phyloP scores from a whole-genome alignment of 2,113 vertebrate genomes.

The Ia io region DNA sequence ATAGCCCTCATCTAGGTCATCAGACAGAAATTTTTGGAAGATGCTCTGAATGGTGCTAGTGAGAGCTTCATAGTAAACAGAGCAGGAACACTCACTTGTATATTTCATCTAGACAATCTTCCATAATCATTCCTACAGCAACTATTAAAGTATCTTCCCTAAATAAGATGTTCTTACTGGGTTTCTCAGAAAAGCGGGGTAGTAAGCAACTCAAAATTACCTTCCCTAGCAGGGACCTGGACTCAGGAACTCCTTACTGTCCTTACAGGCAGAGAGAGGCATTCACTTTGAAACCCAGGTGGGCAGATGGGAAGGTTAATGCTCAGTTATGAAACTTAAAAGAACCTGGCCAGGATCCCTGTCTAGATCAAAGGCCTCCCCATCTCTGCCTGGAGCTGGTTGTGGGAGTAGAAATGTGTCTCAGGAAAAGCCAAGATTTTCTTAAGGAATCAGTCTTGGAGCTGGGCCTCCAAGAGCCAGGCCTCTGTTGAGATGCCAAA shows the following conservation, averaged over 20 bases:
- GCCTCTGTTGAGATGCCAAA: not conserved
- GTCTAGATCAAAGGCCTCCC: slow-evolving; percentile 56
- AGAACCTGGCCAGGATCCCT: slow-evolving; percentile 33
- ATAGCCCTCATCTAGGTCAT: not conserved
- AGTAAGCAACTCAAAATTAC: not conserved
- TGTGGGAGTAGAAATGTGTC: not conserved
- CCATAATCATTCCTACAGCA: not conserved
- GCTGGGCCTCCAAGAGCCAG: not conserved
- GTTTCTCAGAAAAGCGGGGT: not conserved
- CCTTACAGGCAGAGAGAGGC: not conserved
- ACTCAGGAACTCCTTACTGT: not conserved
- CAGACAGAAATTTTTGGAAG: not conserved
- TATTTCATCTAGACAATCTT: not conserved
- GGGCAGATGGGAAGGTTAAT: not conserved
- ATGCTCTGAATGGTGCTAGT: too few species aligned
- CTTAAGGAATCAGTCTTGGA: slow-evolving; percentile 34
- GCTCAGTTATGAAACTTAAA: slow-evolving; percentile 29
- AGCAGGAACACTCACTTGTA: not conserved
- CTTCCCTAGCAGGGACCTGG: not conserved
- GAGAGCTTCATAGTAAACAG: not conserved
- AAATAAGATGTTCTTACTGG: not conserved
- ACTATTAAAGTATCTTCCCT: not conserved
- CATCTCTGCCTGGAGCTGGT: slow-evolving; percentile 15
- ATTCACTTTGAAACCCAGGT: slow-evolving; percentile 38
- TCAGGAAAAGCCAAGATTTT: slow-evolving; percentile 55